Percentiles rank a stretch among this genome's conserved stretches.
These are phyloP conservation scores for Clostera curtula DNA, from an alignment of 2,888 invertebrate species.

Conservation along the genomic window DNA sequence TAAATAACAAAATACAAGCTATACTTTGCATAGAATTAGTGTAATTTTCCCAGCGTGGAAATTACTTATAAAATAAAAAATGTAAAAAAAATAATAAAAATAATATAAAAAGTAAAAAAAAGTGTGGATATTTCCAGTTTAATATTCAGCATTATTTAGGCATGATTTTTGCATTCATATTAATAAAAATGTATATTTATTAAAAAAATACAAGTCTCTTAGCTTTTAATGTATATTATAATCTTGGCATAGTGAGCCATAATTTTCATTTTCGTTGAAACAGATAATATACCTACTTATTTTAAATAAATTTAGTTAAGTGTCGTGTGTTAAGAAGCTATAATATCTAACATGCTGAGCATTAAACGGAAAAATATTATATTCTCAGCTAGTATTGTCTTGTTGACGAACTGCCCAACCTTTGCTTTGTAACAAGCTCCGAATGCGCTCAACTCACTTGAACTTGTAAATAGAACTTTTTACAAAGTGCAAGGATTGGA, in stretches of 20 bases:
- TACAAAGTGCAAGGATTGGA: constrained; percentile 67
- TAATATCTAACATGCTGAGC: constrained; percentile 70
- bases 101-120: constrained; percentile 45
- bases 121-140: constrained; percentile 74
- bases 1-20: constrained; percentile 81
- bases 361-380: constrained; percentile 71
- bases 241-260: constrained; percentile 49
- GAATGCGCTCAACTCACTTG: constrained; percentile 39
- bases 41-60: constrained; percentile 86
- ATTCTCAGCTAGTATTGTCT: constrained; percentile 70
- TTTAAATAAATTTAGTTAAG: constrained; percentile 42
- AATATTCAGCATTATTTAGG: constrained; percentile 74
- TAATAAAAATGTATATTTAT: constrained; percentile 55
- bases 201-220: constrained; percentile 42
- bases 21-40: constrained; percentile 95
- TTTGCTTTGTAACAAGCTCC: constrained; percentile 68
- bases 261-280: constrained; percentile 44
- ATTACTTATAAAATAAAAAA: constrained; percentile 61
- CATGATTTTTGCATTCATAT: constrained; percentile 67
- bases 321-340: constrained; percentile 55
- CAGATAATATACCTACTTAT: constrained; percentile 32
- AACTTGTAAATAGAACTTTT: constrained; percentile 39
- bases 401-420: constrained; percentile 70
- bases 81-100: constrained; percentile 33
- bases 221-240: constrained; percentile 68